Base-by-base conservation (phyloP, 2,888 invertebrate genomes). In the Xanthia icteritia region DNA sequence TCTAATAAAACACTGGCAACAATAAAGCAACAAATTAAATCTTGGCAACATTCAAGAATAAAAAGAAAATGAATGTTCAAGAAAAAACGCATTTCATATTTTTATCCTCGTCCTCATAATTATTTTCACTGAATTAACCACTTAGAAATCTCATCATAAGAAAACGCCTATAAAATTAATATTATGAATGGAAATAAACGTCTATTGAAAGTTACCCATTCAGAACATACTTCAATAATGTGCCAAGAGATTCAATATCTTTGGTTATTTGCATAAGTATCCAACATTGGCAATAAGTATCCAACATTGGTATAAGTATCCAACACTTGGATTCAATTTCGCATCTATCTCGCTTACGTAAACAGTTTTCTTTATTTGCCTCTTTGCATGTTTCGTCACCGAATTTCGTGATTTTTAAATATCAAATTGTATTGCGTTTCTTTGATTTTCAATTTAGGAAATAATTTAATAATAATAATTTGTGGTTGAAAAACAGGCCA, bases 201-300 rank as follows among this genome's bases (percentile, higher is more conserved):
- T 68, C 73, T 58, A 79, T 77, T 68, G 72, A 79, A 82, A 79
- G 67, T 80, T 80, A 82, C 70, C 66, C 76, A 69, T 58, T 72
- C 77, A 45, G 73, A 76, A 64, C 73, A 74, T 60, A 66, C 79
- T 73, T 71, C 75, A 82, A 65, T 73, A 73, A 79, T 71, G 73
- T 76, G 86, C 66, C 85, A 79, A 82, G 76, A 79, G 66, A 68
- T 77, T 80, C 73, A 70, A 85, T 85, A 83, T 82, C 76, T 58
- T 39, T 27, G 63, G 68, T 82, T 79, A 82, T 84, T 73, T 77
- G 74, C 74, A 61, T 72, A 58, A 83, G 76, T 83, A 80, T 84
- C 69, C 48, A 39, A 66, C 54, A 79, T 61, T 73, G 77, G 73
- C 72, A 48, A 20, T 51, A 51, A 51, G 51, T 51, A 51, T 51